phyloP scores from a whole-genome alignment of 2,888 invertebrate genomes.

The Odiellus spinosus region DNA sequence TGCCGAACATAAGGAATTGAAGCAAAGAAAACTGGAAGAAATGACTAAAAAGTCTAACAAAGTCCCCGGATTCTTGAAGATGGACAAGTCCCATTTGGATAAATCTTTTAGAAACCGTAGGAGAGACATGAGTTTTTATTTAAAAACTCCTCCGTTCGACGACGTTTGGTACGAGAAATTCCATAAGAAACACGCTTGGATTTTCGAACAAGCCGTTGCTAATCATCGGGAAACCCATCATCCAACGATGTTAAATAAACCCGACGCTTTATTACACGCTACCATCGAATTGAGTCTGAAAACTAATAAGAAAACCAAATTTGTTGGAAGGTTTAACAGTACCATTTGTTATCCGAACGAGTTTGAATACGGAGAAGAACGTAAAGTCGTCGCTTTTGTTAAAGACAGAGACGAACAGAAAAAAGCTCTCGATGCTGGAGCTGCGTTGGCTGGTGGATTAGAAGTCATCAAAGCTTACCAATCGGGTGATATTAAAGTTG shows the following conservation, averaged over 20 bases:
- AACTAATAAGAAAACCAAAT: constrained; percentile 37
- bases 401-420: constrained; percentile 41
- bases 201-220: constrained; percentile 55
- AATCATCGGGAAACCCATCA: constrained; percentile 66
- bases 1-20: no score
- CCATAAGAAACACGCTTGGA: constrained; percentile 44
- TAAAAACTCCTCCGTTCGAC: constrained; percentile 37
- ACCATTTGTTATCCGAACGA: constrained; percentile 24
- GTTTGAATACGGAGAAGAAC: background rate
- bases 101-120: background rate
- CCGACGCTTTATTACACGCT: constrained; percentile 50
- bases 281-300: constrained; percentile 65
- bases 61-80: no score
- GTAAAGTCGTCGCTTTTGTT: constrained; percentile 3
- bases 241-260: constrained; percentile 61
- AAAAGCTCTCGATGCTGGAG: constrained; percentile 51
- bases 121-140: background rate
- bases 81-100: no score
- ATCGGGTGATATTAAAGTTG: constrained; percentile 24
- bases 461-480: constrained; percentile 47
- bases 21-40: no score
- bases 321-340: no score
- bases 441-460: constrained; percentile 49
- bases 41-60: no score
- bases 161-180: constrained; percentile 45